phyloP scores from a whole-genome alignment of 1,140 invertebrate species.

The Apolygus lucorum region DNA sequence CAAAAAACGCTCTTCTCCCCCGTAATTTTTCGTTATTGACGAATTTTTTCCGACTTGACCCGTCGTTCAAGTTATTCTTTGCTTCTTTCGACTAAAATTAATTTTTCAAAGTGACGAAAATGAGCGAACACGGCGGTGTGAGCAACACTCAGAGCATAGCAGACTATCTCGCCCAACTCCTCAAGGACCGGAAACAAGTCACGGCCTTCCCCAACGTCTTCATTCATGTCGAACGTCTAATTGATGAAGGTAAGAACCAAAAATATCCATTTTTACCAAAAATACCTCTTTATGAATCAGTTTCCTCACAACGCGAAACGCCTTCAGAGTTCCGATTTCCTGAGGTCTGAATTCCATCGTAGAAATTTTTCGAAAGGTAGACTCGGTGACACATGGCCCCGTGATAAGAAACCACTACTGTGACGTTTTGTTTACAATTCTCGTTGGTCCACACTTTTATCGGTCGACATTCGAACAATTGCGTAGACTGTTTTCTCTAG shows the following conservation, averaged over 20 bases:
- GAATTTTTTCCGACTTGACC: not conserved
- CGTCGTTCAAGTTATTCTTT: not conserved
- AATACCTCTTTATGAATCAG: no score
- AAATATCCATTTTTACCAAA: no score
- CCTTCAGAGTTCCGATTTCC: no score
- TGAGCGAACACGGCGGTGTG: conserved; percentile 26
- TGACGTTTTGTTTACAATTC: no score
- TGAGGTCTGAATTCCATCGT: no score
- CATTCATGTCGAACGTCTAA: conserved; percentile 94
- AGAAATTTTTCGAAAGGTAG: no score
- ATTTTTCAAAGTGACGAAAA: not conserved
- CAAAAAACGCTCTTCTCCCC: not conserved
- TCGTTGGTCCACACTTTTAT: no score
- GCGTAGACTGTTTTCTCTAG: no score
- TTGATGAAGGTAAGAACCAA: conserved; percentile 99
- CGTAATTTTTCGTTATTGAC: not conserved
- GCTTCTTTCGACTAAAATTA: not conserved
- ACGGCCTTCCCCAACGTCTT: conserved; percentile 99
- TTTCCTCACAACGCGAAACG: no score
- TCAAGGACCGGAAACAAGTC: conserved; percentile 99
- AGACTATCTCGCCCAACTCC: conserved; percentile 98
- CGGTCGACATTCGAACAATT: no score
- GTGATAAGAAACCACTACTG: no score
- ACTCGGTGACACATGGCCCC: no score
- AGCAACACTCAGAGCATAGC: conserved; percentile 79